These are phyloP conservation scores for Gymnodraco acuticeps DNA, from an alignment of 2,797 vertebrate genomes.

Conservation along the genomic window DNA sequence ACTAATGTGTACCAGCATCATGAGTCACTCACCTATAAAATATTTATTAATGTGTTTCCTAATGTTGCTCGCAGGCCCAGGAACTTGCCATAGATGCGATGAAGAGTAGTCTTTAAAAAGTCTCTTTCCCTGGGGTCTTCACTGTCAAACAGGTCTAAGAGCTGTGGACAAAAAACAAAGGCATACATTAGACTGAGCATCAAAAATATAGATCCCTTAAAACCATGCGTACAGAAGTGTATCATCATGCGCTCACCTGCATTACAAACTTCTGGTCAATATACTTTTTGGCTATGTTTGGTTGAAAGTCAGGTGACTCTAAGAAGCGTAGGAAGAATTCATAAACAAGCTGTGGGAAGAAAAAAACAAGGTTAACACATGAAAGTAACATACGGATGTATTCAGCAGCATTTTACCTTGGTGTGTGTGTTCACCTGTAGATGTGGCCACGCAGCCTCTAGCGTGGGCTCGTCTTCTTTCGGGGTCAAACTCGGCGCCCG, in stretches of 20 bases:
- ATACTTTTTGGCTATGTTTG: constrained; percentile 99
- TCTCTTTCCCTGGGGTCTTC: constrained; percentile 99
- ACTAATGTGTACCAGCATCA: neutral
- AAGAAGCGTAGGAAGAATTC: constrained; percentile 99
- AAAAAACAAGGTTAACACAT: neutral
- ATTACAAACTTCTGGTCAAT: constrained; percentile 99
- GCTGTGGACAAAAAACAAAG: constrained; percentile 74
- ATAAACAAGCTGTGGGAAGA: constrained; percentile 93
- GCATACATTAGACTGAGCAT: neutral
- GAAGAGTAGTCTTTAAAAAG: constrained; percentile 98
- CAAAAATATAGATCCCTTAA: neutral
- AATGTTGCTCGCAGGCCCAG: constrained; percentile 97
- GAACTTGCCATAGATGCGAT: constrained; percentile 99
- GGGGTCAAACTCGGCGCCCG: constrained; percentile 98
- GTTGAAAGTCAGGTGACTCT: constrained; percentile 99
- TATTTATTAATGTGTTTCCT: constrained; percentile 99
- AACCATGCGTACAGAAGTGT: neutral
- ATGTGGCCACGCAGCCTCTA: constrained; percentile 99
- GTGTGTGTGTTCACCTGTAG: constrained; percentile 88
- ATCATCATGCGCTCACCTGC: constrained; percentile 87
- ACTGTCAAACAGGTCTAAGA: constrained; percentile 98
- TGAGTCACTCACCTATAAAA: constrained; percentile 95
- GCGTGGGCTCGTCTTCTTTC: constrained; percentile 97
- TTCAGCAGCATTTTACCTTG: neutral
- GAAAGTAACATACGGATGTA: neutral